phyloP scores from a whole-genome alignment of 2,113 vertebrate species.

The Daboia siamensis region DNA sequence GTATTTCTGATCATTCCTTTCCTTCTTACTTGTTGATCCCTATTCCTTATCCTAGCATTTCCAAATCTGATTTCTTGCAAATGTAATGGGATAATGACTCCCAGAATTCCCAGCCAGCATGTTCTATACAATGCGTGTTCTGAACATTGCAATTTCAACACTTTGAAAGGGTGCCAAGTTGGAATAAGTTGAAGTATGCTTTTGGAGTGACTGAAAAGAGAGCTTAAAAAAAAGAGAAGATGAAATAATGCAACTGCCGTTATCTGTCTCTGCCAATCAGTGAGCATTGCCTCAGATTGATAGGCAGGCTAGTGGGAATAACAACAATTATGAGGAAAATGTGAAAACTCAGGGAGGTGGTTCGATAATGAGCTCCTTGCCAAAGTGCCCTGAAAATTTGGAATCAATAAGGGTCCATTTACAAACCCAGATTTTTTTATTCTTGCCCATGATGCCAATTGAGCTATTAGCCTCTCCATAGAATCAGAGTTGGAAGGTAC shows the following conservation, averaged over 20 bases:
- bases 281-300: not conserved
- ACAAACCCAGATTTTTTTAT: not conserved
- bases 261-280: not conserved
- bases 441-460: not conserved
- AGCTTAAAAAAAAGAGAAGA: not conserved
- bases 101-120: not conserved
- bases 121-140: not conserved
- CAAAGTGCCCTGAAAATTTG: not conserved
- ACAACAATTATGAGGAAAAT: not conserved
- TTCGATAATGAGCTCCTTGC: not conserved
- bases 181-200: not conserved
- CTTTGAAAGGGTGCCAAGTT: not conserved
- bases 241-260: not conserved
- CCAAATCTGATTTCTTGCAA: not conserved
- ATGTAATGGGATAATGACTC: not conserved
- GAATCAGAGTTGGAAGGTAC: not conserved
- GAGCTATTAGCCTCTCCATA: not conserved
- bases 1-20: not conserved
- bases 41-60: not conserved
- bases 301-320: not conserved
- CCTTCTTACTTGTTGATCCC: not conserved
- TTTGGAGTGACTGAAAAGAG: not conserved
- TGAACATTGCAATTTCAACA: not conserved
- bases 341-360: not conserved
- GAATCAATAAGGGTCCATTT: no score